These are phyloP conservation scores for Coleophora flavipennella DNA, from an alignment of 2,888 invertebrate genomes.

Conservation along the genomic window DNA sequence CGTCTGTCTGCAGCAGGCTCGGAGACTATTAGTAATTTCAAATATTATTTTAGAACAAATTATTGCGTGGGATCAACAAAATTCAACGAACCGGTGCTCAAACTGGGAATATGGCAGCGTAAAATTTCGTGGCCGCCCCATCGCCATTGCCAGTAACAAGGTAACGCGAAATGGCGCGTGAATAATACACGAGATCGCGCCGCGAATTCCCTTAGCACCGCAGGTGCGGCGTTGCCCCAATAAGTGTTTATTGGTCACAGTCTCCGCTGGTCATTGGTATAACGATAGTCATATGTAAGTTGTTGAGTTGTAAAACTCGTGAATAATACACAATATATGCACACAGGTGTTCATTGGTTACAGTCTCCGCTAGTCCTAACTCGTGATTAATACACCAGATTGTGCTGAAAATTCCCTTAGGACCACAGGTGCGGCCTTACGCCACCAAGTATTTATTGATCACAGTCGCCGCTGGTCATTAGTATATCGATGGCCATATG, in stretches of 20 bases:
- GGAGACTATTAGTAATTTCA: neutral
- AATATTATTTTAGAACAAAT: neutral
- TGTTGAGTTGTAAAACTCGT: too few species aligned
- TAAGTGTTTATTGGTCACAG: too few species aligned
- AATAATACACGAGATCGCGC: constrained; percentile 44
- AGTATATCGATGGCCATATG: too few species aligned
- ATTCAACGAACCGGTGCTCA: too few species aligned
- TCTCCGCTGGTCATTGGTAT: too few species aligned
- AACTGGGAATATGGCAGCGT: neutral
- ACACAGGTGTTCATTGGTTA: too few species aligned
- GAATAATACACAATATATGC: too few species aligned
- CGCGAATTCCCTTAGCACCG: constrained; percentile 1
- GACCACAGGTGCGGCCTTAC: neutral
- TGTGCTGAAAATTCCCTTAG: neutral
- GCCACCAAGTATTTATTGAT: too few species aligned
- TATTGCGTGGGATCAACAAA: too few species aligned
- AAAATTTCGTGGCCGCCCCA: constrained; percentile 8
- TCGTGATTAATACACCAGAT: neutral
- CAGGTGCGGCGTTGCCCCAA: neutral
- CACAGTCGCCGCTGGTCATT: too few species aligned
- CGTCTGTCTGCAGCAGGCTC: neutral
- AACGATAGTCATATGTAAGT: too few species aligned
- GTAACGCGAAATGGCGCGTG: constrained; percentile 38
- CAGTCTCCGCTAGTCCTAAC: too few species aligned
- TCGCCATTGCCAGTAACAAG: constrained; percentile 24